Evolutionary conservation across 1,140 invertebrate species (phyloP), one percentile per base, ranked within the genome.

Genomic region (Lepeophtheirus salmonis): DNA sequence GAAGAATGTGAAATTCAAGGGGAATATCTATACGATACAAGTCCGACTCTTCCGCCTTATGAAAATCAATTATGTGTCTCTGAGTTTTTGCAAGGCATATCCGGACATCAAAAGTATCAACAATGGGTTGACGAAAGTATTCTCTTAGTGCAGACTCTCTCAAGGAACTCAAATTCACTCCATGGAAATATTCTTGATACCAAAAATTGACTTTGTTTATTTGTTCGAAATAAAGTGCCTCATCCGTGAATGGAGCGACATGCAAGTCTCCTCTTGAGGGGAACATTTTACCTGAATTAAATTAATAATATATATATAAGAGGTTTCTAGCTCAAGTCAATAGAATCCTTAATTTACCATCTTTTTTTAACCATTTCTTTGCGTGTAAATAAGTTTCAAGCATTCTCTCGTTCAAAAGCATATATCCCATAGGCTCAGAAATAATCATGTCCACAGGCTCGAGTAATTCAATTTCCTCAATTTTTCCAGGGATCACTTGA

Each of bases 331-430:
- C 30, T 41, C 30, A 41, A 12, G 59, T 25, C 21, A 21, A 48
- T 50, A 74, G 74, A 64, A 20, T 60, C 50, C 49, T 41, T 52
- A 6, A n/a, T 60, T 67, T 68, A 76, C 89, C 90, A 69, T 82
- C 81, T 53, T 88, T 84, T 73, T 83, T 84, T 13, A 99, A 76
- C 89, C 91, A 99, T 69, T 97, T 97, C 69, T 97, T 95, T 2
- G 94, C 92, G 75, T 97, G 92, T 50, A 99, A 74, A 75, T 94
- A 99, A 3, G 91, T 96, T 75, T 99, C 95, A 63, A 99, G 74
- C 95, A 99, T 99, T 65, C 95, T 78, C 73, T 99, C 95, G 74
- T 99, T 99, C 68, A 96, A 96, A 12, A 99, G 74, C 95, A 98
- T 98, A 68, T 98, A 98, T 22, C 95, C 95, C 95, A 98, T 98